Evolutionary conservation across 2,888 invertebrate genomes (phyloP), one percentile per base, ranked within the genome.

Genomic region (Zonitis immaculata): DNA sequence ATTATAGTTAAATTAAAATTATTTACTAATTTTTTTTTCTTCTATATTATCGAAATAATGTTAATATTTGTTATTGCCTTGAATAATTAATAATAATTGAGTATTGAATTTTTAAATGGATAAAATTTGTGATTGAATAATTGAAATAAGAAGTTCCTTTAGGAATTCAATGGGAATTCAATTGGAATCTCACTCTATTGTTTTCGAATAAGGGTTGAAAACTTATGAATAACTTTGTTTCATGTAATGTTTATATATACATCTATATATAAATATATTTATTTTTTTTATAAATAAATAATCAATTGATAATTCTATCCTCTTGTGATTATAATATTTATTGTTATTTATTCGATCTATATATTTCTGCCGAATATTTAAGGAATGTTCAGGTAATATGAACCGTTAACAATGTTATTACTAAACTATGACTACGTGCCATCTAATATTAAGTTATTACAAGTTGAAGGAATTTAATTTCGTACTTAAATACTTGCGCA

Each of bases 401-500:
- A 52, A 52, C 58, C 57, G 58, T 57, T 60, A 63, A 62, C 60
- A 62, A 62, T 60, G 60, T 63, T 62, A 59, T 62, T 63, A 52
- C 58, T 54, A 57, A 58, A 57, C 54, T 51, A 54, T 56, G 57
- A 52, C 59, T 54, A 51, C 57, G 54, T 49, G 54, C 55, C 57
- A 58, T 52, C 57, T 62, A 57, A 60, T 63, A 63, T 63, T 63
- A 61, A 63, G 56, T 62, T 63, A 63, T 62, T 62, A 58, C 58
- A 52, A 57, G 52, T 58, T 58, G 52, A 44, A 62, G 61, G 63
- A 62, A 62, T 63, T 63, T 61, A 60, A 61, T 63, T 60, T 63
- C 54, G 56, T 60, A 60, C 61, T 61, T 57, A 54, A 59, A 56
- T 43, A 45, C 18, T 45, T 45, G 45, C 44, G 35, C 9, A 16